A percentile compares a stretch with the other conserved stretches of the same genome.
Evolutionary conservation across 2,888 invertebrate genomes (phyloP).

Genomic region (Sminthurides aquaticus): DNA sequence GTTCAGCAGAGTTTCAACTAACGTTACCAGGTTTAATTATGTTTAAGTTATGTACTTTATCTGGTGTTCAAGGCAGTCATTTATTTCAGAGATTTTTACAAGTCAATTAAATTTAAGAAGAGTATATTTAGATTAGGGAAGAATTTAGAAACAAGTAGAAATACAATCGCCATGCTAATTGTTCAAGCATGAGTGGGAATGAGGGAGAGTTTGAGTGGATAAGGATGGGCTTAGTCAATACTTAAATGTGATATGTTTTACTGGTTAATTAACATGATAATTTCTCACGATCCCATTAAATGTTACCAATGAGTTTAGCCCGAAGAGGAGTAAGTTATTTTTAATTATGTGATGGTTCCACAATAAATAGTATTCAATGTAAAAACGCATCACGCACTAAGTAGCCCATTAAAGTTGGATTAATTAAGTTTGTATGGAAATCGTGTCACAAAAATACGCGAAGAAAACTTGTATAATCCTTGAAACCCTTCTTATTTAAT

Average conservation of each 20-base stretch:
- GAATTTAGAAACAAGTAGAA: neutral
- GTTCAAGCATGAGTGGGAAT: neutral
- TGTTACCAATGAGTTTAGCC: neutral
- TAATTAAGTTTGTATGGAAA: neutral
- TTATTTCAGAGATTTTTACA: neutral
- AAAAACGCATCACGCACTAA: too few species aligned
- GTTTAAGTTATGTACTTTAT: neutral
- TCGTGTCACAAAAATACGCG: neutral
- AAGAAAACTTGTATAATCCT: too few species aligned
- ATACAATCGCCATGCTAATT: neutral
- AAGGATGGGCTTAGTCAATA: neutral
- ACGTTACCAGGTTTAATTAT: too few species aligned
- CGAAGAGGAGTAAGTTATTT: neutral
- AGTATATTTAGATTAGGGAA: neutral
- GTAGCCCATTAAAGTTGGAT: too few species aligned
- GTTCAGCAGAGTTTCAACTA: too few species aligned
- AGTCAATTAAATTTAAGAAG: neutral
- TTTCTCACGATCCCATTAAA: neutral
- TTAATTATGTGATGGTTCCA: neutral
- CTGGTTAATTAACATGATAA: neutral
- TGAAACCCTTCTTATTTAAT: too few species aligned
- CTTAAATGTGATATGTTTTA: neutral
- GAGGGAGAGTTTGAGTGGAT: neutral
- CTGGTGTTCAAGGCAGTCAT: neutral
- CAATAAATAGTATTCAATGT: neutral